Base-by-base conservation (phyloP, 2,888 invertebrate genomes). In the Zaprionus obscuricornis region DNA sequence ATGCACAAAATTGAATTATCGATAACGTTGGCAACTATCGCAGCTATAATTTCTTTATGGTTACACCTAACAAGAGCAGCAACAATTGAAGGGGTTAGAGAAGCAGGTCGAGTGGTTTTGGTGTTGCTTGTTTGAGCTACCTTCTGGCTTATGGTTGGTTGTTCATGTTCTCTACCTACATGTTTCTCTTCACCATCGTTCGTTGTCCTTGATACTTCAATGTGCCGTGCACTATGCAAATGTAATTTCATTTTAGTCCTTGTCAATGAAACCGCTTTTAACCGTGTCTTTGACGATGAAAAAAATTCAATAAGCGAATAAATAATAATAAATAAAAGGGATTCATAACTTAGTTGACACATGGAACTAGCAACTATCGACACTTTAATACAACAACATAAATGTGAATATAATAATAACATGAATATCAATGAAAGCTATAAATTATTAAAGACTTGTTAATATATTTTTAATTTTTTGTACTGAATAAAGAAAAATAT, bases 1-100 rank as follows among this genome's bases (percentile, higher is more conserved):
- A 85, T 82, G 75, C 81, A 83, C 75, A 74, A 81, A 86, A 85
- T 85, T 85, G 85, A 85, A 85, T 85, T 85, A 85, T 85, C 85
- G 87, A 86, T 71, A 71, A 54, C 68, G 74, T 54, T 73, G 79
- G 39, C 59, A 78, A 77, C 75, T 71, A 71, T 74, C 66, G 76
- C 70, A 59, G 65, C 73, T 52, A 73, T 85, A 82, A 83, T 83
- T 85, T 71, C 84, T 83, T 83, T 74, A 83, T 76, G 85, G 84
- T 66, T 74, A 66, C 66, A 81, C 74, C 52, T 58, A 58, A 47
- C 36, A 49, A 33, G 45, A 42, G 33, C 31, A 51, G 24, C 36
- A 26, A 26, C 37, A 24, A 13, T 34, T 24, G 18, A 4, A n/a
- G 14, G 33, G 17, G 31, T 47, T 31, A 2, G 1, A 13, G 6